phyloP scores from a whole-genome alignment of 2,113 vertebrate genomes.

The Boulengeromyrus knoepffleri region DNA sequence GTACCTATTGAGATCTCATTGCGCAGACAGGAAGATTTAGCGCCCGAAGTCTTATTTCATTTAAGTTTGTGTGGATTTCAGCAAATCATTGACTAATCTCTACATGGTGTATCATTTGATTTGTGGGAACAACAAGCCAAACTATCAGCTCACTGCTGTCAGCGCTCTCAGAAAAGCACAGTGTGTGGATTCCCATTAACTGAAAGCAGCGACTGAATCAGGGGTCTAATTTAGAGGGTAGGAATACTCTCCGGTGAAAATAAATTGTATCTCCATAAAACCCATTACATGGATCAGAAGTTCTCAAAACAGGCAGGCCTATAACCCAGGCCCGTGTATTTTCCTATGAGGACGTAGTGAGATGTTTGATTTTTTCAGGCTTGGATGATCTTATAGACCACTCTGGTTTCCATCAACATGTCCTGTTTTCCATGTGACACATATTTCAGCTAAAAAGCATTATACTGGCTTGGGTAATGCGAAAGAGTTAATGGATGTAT shows the following conservation, averaged over 20 bases:
- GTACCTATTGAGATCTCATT: constrained; percentile 5
- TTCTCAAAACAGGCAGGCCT: not conserved
- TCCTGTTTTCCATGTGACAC: not conserved
- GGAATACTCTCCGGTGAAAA: not conserved
- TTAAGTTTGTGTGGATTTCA: not conserved
- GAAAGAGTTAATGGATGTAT: not conserved
- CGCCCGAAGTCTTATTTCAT: not conserved
- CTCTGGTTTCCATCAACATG: not conserved
- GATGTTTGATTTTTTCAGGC: not conserved
- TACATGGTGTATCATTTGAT: not conserved
- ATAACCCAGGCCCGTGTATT: not conserved
- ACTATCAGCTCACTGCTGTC: not conserved
- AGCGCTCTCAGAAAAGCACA: not conserved
- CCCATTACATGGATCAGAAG: not conserved
- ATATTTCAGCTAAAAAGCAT: not conserved
- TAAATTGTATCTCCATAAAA: not conserved
- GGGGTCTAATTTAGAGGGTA: not conserved
- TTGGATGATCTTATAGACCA: not conserved
- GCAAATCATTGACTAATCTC: not conserved
- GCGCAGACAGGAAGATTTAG: not conserved
- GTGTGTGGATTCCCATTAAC: constrained; percentile 1
- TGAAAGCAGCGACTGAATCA: not conserved
- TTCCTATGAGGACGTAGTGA: not conserved
- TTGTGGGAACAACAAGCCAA: not conserved
- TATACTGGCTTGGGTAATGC: not conserved